Base-by-base conservation (phyloP, 2,888 invertebrate species). In the Caenorhabditis sulstoni region DNA sequence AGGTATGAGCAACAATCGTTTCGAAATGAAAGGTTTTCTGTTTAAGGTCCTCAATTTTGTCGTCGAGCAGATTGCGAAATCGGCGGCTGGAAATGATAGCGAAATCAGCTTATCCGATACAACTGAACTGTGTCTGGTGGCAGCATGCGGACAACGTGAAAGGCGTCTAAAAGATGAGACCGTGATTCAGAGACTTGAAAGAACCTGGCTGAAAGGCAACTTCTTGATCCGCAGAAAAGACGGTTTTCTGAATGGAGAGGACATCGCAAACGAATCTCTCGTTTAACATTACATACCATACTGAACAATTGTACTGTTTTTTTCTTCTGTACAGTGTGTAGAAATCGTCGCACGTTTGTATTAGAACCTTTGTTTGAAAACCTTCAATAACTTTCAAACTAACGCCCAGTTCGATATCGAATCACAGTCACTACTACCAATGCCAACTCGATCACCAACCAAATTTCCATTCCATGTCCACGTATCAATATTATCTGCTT, bases 51-150 rank as follows among this genome's bases (percentile, higher is more conserved):
- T 98, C 80, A 95, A 96, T 91, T 93, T 97, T 80, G 96, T 98
- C 22, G 95, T 98, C 65, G 95, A 96, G 90, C 97, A 98, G 91
- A 93, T 98, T 50, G 97, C 97, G 90, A 95, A 95, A 94, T 95
- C 96, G 5, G 52, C 70, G 11, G 76, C 80, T 1, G 67, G 67
- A 11, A 59, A 35, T 35, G 76, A 80, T 4, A 22, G 73, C 9
- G 85, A 84, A 9, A 80, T 79, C 45, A 50, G 57, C 2, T 52
- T 83, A 9, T 71, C 83, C 18, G 94, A 95, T 90, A 92, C 96
- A 76, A 93, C 93, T 78, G 95, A 95, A 90, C 97, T 96, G 91
- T 97, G 96, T 90, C 93, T 97, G 53, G 97, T 97, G 3, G 96
- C 96, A 0, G 96, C 97, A 35, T 96, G 97, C 73, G 97, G 97